phyloP scores from a whole-genome alignment of 2,113 vertebrate genomes.

The Actinemys pallida region DNA sequence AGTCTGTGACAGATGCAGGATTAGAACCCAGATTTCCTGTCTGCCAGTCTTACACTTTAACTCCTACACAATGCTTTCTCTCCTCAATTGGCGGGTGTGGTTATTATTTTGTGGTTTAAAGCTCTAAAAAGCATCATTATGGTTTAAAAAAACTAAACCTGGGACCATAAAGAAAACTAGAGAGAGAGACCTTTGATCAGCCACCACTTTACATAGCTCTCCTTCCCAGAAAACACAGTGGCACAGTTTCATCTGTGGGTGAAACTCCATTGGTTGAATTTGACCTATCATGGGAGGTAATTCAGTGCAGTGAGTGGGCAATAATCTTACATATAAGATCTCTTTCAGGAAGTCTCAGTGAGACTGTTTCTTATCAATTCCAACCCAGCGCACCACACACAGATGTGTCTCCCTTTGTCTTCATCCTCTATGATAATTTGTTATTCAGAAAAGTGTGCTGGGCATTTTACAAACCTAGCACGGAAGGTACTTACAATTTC shows the following conservation, averaged over 20 bases:
- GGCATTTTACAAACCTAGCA: neutral
- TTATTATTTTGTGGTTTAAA: neutral
- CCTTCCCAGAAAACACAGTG: neutral
- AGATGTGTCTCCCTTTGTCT: neutral
- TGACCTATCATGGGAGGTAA: neutral
- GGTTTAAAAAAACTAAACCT: neutral
- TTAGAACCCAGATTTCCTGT: neutral
- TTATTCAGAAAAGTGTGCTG: neutral
- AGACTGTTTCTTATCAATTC: neutral
- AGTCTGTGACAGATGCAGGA: neutral
- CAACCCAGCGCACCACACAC: neutral
- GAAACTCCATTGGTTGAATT: constrained; percentile 45
- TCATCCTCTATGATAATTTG: neutral
- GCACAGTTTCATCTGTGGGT: neutral
- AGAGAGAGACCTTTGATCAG: neutral
- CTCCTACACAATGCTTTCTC: neutral
- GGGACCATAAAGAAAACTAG: neutral
- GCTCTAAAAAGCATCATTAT: neutral
- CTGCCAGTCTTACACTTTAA: neutral
- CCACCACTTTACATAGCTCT: neutral
- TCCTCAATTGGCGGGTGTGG: neutral
- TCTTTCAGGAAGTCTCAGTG: neutral
- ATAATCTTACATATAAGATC: neutral
- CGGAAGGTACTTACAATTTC: neutral
- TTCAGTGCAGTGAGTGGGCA: constrained; percentile 21